Evolutionary conservation across 2,888 invertebrate species (phyloP).

Genomic region (Dascillus cervinus): DNA sequence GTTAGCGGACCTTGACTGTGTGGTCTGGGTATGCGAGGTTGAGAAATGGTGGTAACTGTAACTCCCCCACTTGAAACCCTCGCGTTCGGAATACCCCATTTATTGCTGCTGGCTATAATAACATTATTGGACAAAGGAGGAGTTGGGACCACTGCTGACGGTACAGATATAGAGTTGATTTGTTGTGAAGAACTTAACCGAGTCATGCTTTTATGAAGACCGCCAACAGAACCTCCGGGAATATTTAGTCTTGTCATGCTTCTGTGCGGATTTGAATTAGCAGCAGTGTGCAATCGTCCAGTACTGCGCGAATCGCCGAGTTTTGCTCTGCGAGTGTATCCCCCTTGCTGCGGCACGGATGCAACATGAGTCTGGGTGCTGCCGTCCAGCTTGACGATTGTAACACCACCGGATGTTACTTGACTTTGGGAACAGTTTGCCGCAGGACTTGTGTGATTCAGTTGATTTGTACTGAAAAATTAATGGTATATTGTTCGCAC

Average conservation of each 20-base stretch:
- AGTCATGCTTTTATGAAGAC: constrained; percentile 77
- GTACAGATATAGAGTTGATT: constrained; percentile 46
- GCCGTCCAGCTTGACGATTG: constrained; percentile 69
- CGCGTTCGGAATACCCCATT: constrained; percentile 47
- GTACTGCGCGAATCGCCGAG: constrained; percentile 70
- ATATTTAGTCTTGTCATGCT: constrained; percentile 74
- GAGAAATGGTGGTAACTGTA: constrained; percentile 58
- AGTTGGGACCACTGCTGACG: constrained; percentile 30
- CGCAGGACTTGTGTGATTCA: constrained; percentile 21
- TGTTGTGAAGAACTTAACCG: constrained; percentile 70
- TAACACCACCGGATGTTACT: constrained; percentile 67
- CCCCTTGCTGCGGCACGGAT: constrained; percentile 29
- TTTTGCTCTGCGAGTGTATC: constrained; percentile 57
- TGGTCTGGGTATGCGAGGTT: constrained; percentile 43
- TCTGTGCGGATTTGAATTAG: constrained; percentile 63
- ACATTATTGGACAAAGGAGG: constrained; percentile 44
- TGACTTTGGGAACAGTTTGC: constrained; percentile 37
- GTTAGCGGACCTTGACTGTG: constrained; percentile 49
- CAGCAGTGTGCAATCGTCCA: constrained; percentile 59
- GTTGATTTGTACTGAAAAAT: constrained; percentile 35
- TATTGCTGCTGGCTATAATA: constrained; percentile 43
- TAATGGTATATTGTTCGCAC: too few relatives aligned
- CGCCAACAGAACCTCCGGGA: constrained; percentile 64
- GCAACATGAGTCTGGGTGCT: constrained; percentile 17
- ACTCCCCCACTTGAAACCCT: constrained; percentile 49